A percentile compares a stretch with the other conserved stretches of the same genome.
These are phyloP conservation scores for Drosophila fuyamai DNA, from an alignment of 1,140 invertebrate genomes.

Conservation along the genomic window DNA sequence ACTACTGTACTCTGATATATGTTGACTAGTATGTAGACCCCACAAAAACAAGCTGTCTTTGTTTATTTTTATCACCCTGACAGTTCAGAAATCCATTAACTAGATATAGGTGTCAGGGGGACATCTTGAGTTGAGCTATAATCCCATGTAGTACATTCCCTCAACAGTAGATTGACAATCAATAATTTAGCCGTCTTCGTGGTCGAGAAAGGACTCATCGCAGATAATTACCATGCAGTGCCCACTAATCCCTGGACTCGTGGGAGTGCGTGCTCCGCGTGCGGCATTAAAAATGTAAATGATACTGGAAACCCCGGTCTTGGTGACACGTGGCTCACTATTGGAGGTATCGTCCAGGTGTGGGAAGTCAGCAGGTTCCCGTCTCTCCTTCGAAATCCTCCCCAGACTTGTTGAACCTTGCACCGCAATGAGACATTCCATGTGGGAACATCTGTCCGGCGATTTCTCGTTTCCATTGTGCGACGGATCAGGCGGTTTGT, in stretches of 20 bases:
- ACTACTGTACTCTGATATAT: not conserved
- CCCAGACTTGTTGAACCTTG: conserved; percentile 40
- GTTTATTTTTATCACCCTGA: not conserved
- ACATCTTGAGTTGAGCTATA: conserved; percentile 14
- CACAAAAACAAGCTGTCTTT: not conserved
- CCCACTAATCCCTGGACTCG: conserved; percentile 39
- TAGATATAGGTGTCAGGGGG: conserved; percentile 3
- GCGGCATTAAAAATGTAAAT: conserved; percentile 60
- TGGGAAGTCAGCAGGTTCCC: conserved; percentile 8
- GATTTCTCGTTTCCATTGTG: conserved; percentile 23
- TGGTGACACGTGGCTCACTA: conserved; percentile 30
- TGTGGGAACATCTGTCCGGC: conserved; percentile 27
- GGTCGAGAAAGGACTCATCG: conserved; percentile 35
- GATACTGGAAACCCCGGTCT: conserved; percentile 49
- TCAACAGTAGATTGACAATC: conserved; percentile 36
- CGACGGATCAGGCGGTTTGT: conserved; percentile 29
- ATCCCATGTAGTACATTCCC: conserved; percentile 8
- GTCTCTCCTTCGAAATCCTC: conserved; percentile 2
- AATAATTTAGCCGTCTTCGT: conserved; percentile 41
- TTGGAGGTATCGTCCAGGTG: conserved; percentile 21
- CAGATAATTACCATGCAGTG: conserved; percentile 49
- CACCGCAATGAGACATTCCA: conserved; percentile 6
- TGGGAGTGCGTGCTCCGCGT: conserved; percentile 34
- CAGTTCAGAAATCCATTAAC: conserved; percentile 16
- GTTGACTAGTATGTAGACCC: too few relatives aligned